A percentile compares a stretch with the other conserved stretches of the same genome.
These are phyloP conservation scores for Copidosoma floridanum DNA, from an alignment of 1,140 invertebrate species.

Conservation along the genomic window DNA sequence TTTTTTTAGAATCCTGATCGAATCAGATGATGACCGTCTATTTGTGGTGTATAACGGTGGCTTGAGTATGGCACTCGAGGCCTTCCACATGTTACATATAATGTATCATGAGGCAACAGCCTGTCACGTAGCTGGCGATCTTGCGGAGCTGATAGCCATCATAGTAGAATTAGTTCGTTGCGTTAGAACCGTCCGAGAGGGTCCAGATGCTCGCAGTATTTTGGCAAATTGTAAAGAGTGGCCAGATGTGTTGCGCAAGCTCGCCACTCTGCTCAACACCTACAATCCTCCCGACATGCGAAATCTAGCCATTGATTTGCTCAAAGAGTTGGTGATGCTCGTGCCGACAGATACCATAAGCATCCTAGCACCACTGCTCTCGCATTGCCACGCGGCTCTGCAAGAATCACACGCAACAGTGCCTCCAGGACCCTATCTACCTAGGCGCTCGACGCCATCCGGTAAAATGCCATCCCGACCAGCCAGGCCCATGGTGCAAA, in stretches of 20 bases:
- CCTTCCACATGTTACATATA: constrained; percentile 85
- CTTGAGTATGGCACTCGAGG: constrained; percentile 84
- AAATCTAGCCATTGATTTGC: constrained; percentile 74
- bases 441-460: constrained; percentile 61
- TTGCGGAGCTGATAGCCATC: constrained; percentile 79
- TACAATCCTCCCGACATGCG: constrained; percentile 86
- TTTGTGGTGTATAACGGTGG: constrained; percentile 87
- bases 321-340: constrained; percentile 81
- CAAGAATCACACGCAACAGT: constrained; percentile 75
- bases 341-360: constrained; percentile 79
- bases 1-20: constrained; percentile 73
- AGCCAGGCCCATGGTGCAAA: constrained; percentile 81
- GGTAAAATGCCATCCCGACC: constrained; percentile 65
- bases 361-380: constrained; percentile 78
- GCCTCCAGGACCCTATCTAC: constrained; percentile 72
- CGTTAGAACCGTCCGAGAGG: constrained; percentile 64
- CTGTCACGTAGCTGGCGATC: constrained; percentile 80
- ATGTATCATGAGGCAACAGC: constrained; percentile 93
- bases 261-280: constrained; percentile 85
- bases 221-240: constrained; percentile 75
- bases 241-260: constrained; percentile 77
- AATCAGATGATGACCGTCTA: constrained; percentile 83
- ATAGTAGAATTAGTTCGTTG: constrained; percentile 71
- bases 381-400: constrained; percentile 79
- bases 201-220: constrained; percentile 65